Conservation (phyloP, 2,113 vertebrate genomes). For the Megaceryle maxima region DNA sequence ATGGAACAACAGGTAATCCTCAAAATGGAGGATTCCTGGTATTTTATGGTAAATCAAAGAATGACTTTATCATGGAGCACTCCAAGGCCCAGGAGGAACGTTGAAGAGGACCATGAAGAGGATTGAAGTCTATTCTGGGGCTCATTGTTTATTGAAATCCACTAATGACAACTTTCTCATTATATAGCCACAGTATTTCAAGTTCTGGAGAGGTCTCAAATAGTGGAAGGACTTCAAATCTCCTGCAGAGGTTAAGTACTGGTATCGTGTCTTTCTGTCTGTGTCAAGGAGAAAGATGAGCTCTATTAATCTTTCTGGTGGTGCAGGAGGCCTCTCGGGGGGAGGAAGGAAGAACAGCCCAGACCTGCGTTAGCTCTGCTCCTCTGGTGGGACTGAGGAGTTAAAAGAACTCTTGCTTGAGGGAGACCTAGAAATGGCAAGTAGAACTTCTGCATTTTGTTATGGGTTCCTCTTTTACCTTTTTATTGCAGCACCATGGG, state of each 20-base stretch:
- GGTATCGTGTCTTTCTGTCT: background rate
- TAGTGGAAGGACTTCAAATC: background rate
- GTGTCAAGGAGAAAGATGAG: background rate
- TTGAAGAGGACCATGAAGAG: background rate
- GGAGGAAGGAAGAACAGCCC: background rate
- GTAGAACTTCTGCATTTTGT: background rate
- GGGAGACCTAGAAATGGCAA: background rate
- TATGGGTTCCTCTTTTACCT: background rate
- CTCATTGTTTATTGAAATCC: background rate
- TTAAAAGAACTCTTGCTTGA: background rate
- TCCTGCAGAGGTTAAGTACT: background rate
- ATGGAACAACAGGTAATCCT: background rate
- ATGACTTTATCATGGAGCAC: background rate
- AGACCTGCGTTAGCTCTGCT: background rate
- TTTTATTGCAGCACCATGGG: background rate
- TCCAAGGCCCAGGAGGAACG: background rate
- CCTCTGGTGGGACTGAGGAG: background rate
- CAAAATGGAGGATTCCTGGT: background rate
- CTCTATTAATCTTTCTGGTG: background rate
- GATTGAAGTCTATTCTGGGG: background rate
- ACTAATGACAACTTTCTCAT: background rate
- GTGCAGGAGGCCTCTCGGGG: rapidly evolving
- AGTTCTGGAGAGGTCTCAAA: background rate
- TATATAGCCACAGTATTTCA: background rate
- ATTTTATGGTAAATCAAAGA: background rate